Base-by-base conservation (phyloP, 1,140 invertebrate species). In the Drosophila fuyamai region DNA sequence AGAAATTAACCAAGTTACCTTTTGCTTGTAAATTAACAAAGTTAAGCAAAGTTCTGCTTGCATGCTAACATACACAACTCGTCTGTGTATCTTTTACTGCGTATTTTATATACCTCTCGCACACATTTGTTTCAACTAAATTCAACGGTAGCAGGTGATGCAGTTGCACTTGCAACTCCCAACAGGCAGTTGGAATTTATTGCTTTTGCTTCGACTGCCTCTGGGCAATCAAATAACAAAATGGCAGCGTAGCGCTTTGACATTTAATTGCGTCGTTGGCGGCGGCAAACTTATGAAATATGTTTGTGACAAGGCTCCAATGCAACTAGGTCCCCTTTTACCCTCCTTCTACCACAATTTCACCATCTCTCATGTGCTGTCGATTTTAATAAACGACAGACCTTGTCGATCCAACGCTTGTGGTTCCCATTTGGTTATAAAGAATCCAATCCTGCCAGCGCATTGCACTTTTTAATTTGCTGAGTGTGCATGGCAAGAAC, bases 191-290 rank as follows among this genome's bases (percentile, higher is more conserved):
- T 18, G 10, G 41, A 76, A 76, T 76, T 76, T 76, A 76, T 76
- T 76, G 73, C 72, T 38, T 47, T 66, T 38, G 46, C 71, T 62
- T 74, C 57, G 50, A 65, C 60, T 43, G 73, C 73, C 73, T 76
- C 62, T 27, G 40, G 73, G 73, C 73, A 76, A 76, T 76, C 73
- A 76, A 76, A 76, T 58, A 76, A 40, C 61, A 76, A 76, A 76
- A 76, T 76, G 73, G 72, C 36, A 48, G 74, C 54, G 32, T 61
- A 50, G 73, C 73, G 61, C 73, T 76, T 76, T 76, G 73, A 76
- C 72, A 76, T 76, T 76, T 76, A 76, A 76, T 76, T 76, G 73
- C 73, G 43, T 48, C 58, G 41, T 65, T 47, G 61, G 36, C 48
- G 54, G 55, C 73, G 54, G 73, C 53, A 59, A 67, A 47, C 66